phyloP scores from a whole-genome alignment of 2,113 vertebrate genomes.

The Trematocara unimaculatum region DNA sequence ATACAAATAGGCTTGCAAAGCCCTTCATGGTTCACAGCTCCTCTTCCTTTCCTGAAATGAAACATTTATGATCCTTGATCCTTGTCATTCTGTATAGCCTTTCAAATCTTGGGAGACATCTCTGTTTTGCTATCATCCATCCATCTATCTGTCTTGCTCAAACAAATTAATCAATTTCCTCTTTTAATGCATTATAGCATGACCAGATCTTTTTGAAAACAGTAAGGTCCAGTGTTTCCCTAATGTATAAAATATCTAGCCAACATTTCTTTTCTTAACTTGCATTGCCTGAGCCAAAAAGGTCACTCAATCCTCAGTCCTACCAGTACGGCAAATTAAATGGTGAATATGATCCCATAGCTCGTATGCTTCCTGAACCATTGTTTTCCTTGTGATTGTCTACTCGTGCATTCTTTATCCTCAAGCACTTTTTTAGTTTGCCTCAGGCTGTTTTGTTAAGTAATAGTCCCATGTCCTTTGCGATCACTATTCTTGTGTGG shows the following conservation, averaged over 20 bases:
- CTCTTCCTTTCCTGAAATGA: slow-evolving; percentile 47
- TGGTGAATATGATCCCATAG: neutral
- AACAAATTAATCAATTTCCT: neutral
- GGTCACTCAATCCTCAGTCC: neutral
- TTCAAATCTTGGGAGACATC: slow-evolving; percentile 22
- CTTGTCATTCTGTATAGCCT: neutral
- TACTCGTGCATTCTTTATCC: neutral
- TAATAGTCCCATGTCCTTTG: neutral
- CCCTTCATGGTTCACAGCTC: slow-evolving; percentile 18
- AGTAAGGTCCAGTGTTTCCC: neutral
- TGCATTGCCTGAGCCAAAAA: neutral
- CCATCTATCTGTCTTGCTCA: neutral
- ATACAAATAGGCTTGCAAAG: neutral
- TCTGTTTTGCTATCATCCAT: neutral
- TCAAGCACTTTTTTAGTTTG: neutral
- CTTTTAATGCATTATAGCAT: neutral
- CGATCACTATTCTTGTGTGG: neutral
- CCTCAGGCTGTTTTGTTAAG: slow-evolving; percentile 29
- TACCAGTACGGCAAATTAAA: neutral
- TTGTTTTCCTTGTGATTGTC: neutral
- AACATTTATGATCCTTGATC: slow-evolving; percentile 48
- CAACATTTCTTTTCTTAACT: neutral
- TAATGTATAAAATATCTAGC: neutral
- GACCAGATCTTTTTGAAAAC: neutral
- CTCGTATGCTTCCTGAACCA: neutral